A percentile compares a stretch with the other conserved stretches of the same genome.
Evolutionary conservation across 2,797 vertebrate genomes (phyloP).

Genomic region (Sitta carolinensis): DNA sequence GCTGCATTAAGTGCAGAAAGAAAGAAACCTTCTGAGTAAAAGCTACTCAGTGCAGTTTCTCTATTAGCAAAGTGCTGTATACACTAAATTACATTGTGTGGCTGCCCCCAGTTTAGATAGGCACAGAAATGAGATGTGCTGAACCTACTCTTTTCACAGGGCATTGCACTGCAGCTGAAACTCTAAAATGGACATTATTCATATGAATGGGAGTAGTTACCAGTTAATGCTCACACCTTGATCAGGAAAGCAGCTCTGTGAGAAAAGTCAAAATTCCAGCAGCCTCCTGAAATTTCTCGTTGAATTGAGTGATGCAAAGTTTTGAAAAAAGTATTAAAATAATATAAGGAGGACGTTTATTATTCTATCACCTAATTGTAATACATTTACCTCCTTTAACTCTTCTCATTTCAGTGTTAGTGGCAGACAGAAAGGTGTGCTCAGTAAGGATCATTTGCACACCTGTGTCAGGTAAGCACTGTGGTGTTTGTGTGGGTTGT

Average conservation of each 20-base stretch:
- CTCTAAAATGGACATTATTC: not conserved
- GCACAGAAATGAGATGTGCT: slow-evolving; percentile 24
- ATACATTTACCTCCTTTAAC: not conserved
- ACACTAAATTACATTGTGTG: not conserved
- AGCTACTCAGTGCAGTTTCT: not conserved
- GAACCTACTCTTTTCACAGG: not conserved
- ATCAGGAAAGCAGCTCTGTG: not conserved
- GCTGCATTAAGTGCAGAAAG: not conserved
- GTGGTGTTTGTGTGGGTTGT: not conserved
- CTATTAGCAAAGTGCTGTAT: not conserved
- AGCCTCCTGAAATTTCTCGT: not conserved
- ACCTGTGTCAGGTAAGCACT: not conserved
- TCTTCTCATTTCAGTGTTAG: not conserved
- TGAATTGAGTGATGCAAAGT: not conserved
- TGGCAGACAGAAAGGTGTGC: not conserved
- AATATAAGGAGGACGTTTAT: not conserved
- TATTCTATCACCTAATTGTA: not conserved
- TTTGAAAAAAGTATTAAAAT: not conserved
- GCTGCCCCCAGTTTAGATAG: slow-evolving; percentile 24
- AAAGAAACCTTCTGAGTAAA: not conserved
- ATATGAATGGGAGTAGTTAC: not conserved
- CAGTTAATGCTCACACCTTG: not conserved
- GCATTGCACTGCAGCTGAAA: not conserved
- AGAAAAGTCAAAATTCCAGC: not conserved
- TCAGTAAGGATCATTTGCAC: not conserved